Conservation (phyloP, 1,140 invertebrate species). For the Atta cephalotes region DNA sequence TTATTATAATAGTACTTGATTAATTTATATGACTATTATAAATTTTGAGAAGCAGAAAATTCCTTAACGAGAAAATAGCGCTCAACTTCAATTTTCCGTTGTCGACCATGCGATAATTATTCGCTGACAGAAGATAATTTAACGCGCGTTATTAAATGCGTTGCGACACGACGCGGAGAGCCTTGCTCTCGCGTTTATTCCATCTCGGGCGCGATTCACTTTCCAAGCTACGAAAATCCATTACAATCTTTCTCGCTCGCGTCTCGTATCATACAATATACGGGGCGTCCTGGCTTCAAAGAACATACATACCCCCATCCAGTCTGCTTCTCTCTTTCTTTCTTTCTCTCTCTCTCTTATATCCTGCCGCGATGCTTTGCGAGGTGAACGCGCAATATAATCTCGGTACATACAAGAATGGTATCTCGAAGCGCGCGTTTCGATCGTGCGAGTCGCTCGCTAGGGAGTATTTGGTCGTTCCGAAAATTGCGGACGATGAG, state of each 20-base stretch:
- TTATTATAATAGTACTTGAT: not conserved
- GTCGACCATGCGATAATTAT: constrained; percentile 40
- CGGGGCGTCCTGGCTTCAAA: constrained; percentile 49
- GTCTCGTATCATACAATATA: constrained; percentile 56
- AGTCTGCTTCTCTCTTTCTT: not conserved
- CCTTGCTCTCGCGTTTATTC: constrained; percentile 39
- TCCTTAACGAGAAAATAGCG: not conserved
- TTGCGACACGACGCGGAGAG: not conserved
- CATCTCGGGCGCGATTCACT: constrained; percentile 56
- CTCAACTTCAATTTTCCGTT: not conserved
- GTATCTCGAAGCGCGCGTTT: constrained; percentile 36
- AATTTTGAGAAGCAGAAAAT: not conserved
- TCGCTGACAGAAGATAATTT: constrained; percentile 54
- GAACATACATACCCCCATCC: constrained; percentile 14
- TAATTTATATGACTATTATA: constrained; percentile 8
- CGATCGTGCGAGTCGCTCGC: constrained; percentile 13
- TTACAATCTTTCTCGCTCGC: constrained; percentile 57
- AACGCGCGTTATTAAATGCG: constrained; percentile 57
- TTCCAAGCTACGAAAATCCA: constrained; percentile 60
- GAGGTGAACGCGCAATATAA: constrained; percentile 51
- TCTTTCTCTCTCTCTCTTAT: not conserved
- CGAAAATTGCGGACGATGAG: constrained; percentile 32
- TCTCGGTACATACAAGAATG: constrained; percentile 40
- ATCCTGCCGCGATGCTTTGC: constrained; percentile 1
- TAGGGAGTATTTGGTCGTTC: constrained; percentile 26